These are phyloP conservation scores for Antitype chi DNA, from an alignment of 2,888 invertebrate genomes.

Conservation along the genomic window DNA sequence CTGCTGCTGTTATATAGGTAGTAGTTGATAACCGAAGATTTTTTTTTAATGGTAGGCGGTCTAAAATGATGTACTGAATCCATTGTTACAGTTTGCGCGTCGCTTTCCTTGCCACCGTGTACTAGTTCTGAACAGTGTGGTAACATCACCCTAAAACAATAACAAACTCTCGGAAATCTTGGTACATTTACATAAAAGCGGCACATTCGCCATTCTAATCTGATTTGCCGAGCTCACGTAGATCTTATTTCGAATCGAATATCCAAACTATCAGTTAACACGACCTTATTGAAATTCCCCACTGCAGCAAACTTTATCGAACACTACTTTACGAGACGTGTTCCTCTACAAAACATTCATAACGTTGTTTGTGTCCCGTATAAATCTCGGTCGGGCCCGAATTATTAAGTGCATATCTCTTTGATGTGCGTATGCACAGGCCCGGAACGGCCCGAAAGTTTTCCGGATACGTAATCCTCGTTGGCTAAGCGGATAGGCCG, in stretches of 20 bases:
- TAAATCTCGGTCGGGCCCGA: constrained; percentile 38
- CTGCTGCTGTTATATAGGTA: too few relatives aligned
- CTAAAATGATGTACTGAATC: too few relatives aligned
- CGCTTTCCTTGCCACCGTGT: too few relatives aligned
- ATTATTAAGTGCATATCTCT: constrained; percentile 54
- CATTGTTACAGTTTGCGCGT: too few relatives aligned
- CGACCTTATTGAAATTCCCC: constrained; percentile 60
- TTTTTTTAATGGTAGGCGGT: too few relatives aligned
- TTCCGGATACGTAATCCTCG: constrained; percentile 49
- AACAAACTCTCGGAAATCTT: neutral
- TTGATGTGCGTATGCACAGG: constrained; percentile 46
- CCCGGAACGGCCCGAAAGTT: constrained; percentile 39
- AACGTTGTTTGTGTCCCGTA: constrained; percentile 37
- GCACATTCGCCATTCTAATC: constrained; percentile 25
- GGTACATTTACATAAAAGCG: constrained; percentile 18
- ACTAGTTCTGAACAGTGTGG: neutral
- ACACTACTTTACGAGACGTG: constrained; percentile 52
- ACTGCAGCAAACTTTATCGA: constrained; percentile 49
- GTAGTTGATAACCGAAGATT: too few relatives aligned
- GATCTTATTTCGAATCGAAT: constrained; percentile 50
- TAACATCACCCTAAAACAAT: neutral
- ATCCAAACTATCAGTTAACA: constrained; percentile 56
- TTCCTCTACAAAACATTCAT: constrained; percentile 48
- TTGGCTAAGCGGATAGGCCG: constrained; percentile 37
- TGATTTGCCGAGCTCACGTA: constrained; percentile 20